Evolutionary conservation across 1,140 invertebrate species (phyloP), one percentile per base, ranked within the genome.

Genomic region (Bombus waltoni): DNA sequence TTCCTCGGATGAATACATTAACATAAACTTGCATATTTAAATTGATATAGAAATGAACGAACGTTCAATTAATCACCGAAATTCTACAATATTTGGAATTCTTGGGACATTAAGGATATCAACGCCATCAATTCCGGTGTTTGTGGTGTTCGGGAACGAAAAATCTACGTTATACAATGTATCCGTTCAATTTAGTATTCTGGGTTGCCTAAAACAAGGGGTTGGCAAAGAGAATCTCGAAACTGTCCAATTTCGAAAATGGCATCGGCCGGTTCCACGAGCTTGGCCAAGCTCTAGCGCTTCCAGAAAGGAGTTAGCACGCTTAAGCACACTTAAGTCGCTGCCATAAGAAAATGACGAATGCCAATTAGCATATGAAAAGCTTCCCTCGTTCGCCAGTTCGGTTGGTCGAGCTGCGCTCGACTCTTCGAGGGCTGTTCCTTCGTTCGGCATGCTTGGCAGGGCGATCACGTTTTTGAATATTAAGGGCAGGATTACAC

Each of bases 301-400:
- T 35, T 57, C 86, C 40, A 57, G 68, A 74, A 91, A 89, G 89
- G 90, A 91, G 90, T 93, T 94, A 92, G 85, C 90, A 74, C 66
- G 81, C 88, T 91, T 92, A 93, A 95, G 93, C 93, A 92, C 90
- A 95, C 93, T 95, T 95, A 95, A 95, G 94, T 92, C 93, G 88
- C 81, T 88, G 89, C 90, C 89, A 91, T 94, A 95, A 95, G 94
- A 95, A 94, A 95, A 95, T 95, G 94, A 95, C 94, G 95, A 94
- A 95, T 95, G 94, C 94, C 94, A 95, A 95, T 95, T 95, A 95
- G 95, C 94, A 95, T 95, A 95, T 95, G 94, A 95, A 95, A 95
- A 95, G 94, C 95, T 93, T 91, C 82, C 87, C 81, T 86, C 66
- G 82, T 82, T 86, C 73, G 71, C 81, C 73, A 44, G 73, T 83